Evolutionary conservation across 2,113 vertebrate genomes (phyloP).

Genomic region (Anas platyrhynchos): DNA sequence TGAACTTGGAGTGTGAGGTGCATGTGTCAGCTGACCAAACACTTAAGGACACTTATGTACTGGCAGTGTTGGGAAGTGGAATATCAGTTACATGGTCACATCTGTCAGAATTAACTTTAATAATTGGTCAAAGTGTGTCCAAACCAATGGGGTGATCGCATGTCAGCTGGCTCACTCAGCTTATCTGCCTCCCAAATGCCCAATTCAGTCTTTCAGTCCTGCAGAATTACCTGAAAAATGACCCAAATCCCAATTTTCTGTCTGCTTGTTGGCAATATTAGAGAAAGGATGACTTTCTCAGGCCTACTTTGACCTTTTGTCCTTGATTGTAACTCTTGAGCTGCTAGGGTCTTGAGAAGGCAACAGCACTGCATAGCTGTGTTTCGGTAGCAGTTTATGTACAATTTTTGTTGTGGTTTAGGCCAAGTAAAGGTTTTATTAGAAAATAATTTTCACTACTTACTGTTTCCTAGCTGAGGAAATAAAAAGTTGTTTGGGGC

Average conservation of each 20-base stretch:
- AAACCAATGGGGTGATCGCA: fast-evolving
- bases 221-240: neutral
- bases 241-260: neutral
- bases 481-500: neutral
- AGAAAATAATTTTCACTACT: neutral
- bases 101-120: neutral
- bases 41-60: fast-evolving
- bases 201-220: neutral
- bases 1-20: fast-evolving
- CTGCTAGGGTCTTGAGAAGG: neutral
- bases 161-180: neutral
- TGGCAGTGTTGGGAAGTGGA: neutral
- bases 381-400: fast-evolving
- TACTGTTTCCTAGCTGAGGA: neutral
- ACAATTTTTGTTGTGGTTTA: fast-evolving
- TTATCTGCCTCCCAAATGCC: neutral
- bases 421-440: neutral
- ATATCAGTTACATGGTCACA: fast-evolving
- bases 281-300: fast-evolving
- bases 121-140: neutral
- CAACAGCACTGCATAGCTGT: fast-evolving
- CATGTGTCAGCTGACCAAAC: neutral
- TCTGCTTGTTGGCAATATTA: neutral
- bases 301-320: conserved; percentile 34
- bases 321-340: neutral